A percentile compares a stretch with the other conserved stretches of the same genome.
phyloP scores from a whole-genome alignment of 2,113 vertebrate species.

The Gallinago paraguaiae region DNA sequence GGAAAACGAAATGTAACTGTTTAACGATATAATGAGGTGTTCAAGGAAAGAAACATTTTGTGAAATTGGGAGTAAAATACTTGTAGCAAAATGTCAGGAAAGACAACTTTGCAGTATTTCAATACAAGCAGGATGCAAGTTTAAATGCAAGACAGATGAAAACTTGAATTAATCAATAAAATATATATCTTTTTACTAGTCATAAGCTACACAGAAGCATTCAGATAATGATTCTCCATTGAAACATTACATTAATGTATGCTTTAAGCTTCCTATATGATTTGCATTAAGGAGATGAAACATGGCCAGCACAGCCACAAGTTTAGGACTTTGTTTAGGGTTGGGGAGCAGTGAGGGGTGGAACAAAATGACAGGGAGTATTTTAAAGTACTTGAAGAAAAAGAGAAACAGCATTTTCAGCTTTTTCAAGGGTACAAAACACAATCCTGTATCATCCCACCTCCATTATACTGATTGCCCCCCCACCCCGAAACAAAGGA shows the following conservation, averaged over 20 bases:
- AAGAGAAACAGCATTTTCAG: neutral
- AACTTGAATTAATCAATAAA: neutral
- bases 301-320: neutral
- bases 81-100: neutral
- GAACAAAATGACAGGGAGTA: neutral
- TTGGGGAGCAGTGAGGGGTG: neutral
- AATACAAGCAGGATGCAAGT: neutral
- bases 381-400: neutral
- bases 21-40: rapidly evolving
- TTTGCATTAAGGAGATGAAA: neutral
- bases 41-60: neutral
- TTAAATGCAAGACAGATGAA: neutral
- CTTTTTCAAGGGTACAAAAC: neutral
- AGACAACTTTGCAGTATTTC: neutral
- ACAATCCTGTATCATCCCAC: neutral
- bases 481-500: neutral
- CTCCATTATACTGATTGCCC: neutral
- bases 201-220: neutral
- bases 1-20: neutral
- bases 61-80: neutral
- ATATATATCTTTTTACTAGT: neutral
- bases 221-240: neutral
- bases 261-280: neutral
- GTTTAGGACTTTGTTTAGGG: neutral
- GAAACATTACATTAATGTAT: neutral